Evolutionary conservation across 2,888 invertebrate species (phyloP), one percentile per base, ranked within the genome.

Genomic region (Calephelis perditalis): DNA sequence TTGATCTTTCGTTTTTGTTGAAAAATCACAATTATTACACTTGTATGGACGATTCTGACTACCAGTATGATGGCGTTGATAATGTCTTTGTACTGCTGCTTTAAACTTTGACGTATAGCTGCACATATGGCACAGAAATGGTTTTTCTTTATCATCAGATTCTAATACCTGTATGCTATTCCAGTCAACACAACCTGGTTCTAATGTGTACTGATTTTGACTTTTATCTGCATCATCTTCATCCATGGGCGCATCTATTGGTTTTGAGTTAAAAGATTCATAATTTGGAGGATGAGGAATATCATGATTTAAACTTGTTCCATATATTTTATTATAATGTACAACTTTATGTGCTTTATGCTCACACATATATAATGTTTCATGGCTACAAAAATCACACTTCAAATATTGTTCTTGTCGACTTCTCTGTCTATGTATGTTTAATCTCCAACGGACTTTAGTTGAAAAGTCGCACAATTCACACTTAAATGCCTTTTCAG

Each of bases 1-100:
- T 49, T 84, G 82, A 11, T 87, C 86, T 67, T 83, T 82, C 0
- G 86, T 86, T 72, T 86, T 86, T 0, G 86, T 84, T 0, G 80
- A 76, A 47, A 85, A 86, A 37, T 81, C 82, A 57, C 86, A 87
- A 54, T 84, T 82, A 0, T 74, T 59, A 56, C 86, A 87, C 61
- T 81, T 81, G 61, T 79, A 87, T 0, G 86, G 86, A 4, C 78
- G 65, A 15, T 76, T 76, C 0, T 78, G 67, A 0, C 62, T 67
- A 0, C 78, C 79, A 0, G 84, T 84, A 63, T 87, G 86, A 26
- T 77, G 81, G 4, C 86, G 65, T 63, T 84, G 86, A 11, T 73
- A 86, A 59, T 87, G 86, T 0, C 85, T 71, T 61, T 83, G 85
- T 0, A 87, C 85, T 0, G 83, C 78, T 0, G 86, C 83, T 58